A percentile compares a stretch with the other conserved stretches of the same genome.
These are phyloP conservation scores for Halocynthia roretzi DNA, from an alignment of 23 tunicate genomes.

Conservation along the genomic window DNA sequence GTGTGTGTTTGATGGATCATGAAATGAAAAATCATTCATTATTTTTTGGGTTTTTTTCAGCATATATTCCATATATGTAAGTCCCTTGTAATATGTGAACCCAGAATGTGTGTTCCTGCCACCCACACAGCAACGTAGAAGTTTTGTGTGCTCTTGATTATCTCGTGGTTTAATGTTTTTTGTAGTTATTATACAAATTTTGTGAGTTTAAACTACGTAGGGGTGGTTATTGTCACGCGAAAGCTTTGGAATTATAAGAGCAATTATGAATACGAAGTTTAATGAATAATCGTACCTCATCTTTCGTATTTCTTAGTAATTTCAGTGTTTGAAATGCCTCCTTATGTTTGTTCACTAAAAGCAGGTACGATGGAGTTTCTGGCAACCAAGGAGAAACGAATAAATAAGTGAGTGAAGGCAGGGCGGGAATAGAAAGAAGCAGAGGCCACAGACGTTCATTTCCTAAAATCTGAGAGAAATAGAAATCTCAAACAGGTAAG, in stretches of 20 bases:
- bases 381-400: conserved; percentile 54
- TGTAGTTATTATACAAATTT: neutral
- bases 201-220: conserved; percentile 13
- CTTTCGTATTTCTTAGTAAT: conserved; percentile 22
- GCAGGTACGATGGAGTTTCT: conserved; percentile 67
- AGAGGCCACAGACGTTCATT: conserved; percentile 50
- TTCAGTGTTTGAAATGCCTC: conserved; percentile 39
- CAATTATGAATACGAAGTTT: neutral
- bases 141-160: neutral
- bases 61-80: too few relatives aligned
- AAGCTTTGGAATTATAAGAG: too few relatives aligned
- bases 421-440: conserved; percentile 39
- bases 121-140: too few relatives aligned
- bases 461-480: conserved; percentile 44
- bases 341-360: conserved; percentile 30
- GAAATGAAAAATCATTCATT: too few relatives aligned
- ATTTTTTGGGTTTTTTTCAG: too few relatives aligned
- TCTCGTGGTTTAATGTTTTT: neutral
- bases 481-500: neutral
- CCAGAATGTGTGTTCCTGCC: too few relatives aligned
- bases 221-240: neutral
- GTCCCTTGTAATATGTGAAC: too few relatives aligned
- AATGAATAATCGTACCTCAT: neutral
- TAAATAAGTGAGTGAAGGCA: conserved; percentile 61
- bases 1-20: too few relatives aligned